Conservation (phyloP, 1,140 invertebrate species). For the Saccostrea echinata region DNA sequence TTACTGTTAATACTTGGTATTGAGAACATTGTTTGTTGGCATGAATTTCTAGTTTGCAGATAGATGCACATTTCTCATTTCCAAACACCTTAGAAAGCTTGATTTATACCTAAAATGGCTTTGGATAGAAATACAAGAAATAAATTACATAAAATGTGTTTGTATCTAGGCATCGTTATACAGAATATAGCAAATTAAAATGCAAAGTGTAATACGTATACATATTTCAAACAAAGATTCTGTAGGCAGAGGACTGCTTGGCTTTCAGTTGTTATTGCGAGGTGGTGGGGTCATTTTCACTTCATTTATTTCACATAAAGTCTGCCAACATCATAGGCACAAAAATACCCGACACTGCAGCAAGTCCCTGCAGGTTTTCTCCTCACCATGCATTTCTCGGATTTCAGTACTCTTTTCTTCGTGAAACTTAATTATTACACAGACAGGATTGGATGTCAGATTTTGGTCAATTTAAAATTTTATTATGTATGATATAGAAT, state of each 20-base stretch:
- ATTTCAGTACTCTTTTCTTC: neutral
- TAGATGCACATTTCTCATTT: slow-evolving; percentile 9
- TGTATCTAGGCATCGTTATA: slow-evolving; percentile 1
- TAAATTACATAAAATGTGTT: slow-evolving; percentile 25
- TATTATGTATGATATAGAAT: neutral
- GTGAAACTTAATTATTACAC: slow-evolving; percentile 30
- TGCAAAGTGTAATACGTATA: slow-evolving; percentile 18
- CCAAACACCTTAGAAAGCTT: neutral
- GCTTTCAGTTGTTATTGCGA: neutral
- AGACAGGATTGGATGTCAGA: neutral
- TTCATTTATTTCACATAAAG: slow-evolving; percentile 34
- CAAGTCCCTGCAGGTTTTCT: neutral
- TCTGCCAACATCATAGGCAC: slow-evolving; percentile 20
- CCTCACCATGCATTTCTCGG: neutral
- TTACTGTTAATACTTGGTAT: neutral
- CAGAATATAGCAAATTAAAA: slow-evolving; percentile 1
- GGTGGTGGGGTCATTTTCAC: slow-evolving; percentile 1
- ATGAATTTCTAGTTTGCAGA: neutral
- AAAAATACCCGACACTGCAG: neutral
- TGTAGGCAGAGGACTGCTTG: neutral
- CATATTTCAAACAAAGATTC: neutral
- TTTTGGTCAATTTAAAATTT: slow-evolving; percentile 3
- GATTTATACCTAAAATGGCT: neutral
- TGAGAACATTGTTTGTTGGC: neutral
- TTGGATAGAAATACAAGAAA: slow-evolving; percentile 24